Evolutionary conservation across 2,797 vertebrate species (phyloP), one percentile per base, ranked within the genome.

Genomic region (Tolypeutes matacus): DNA sequence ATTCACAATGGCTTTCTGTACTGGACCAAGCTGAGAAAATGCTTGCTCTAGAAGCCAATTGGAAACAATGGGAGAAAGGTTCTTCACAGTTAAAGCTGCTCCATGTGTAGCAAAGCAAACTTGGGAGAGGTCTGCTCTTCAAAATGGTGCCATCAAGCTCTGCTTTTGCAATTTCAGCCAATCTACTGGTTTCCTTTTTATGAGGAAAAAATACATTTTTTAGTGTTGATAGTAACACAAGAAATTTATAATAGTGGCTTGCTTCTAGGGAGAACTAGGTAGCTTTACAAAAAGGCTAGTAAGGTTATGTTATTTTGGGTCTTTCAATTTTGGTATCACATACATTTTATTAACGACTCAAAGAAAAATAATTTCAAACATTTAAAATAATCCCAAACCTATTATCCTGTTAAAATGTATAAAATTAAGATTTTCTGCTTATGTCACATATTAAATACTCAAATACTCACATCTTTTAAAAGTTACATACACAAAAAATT

Each of bases 1-100:
- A 96, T 99, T 99, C 8, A 99, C 99, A 36, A 99, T 97, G 0
- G 99, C 99, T 97, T 99, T 98, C 94, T 99, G 99, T 96, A 99
- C 99, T 0, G 98, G 99, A 15, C 99, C 99, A 94, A 99, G 99
- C 70, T 99, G 99, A 85, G 99, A 99, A 97, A 99, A 99, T 0
- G 99, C 99, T 98, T 99, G 99, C 80, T 99, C 99, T 96, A 99
- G 98, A 18, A 99, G 99, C 97, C 99, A 99, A 77, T 99, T 99
- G 64, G 99, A 99, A 91, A 99, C 99, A n/a, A 98, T 98, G 1
- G 99, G 99, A 65, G 99, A 98, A 91, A 99, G 98, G 97, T 99
- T 99, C 97, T 99, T 99, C 58, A 99, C 99, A 0, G 99, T 99
- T 53, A 99, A 98, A 2, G 99, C 99, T 86, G 99, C 98, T 82